Evolutionary conservation across 2,797 vertebrate species (phyloP), one percentile per base, ranked within the genome.

Genomic region (Xyrichtys novacula): DNA sequence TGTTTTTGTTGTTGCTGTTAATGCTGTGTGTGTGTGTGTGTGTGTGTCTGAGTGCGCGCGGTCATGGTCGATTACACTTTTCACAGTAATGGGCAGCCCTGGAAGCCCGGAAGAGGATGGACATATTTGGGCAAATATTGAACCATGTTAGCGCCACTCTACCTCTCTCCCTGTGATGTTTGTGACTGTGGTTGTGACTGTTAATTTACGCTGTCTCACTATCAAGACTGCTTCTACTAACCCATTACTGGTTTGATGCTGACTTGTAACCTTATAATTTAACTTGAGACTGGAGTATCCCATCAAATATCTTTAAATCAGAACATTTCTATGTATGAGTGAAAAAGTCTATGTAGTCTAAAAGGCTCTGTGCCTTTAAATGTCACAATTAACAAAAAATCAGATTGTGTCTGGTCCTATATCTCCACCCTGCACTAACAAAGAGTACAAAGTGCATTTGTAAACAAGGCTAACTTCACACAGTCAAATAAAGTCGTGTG

Each of bases 41-140:
- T 48, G 61, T 65, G 52, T 44, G 52, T 40, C 42, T 49, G 56
- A 58, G 71, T 63, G 69, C 74, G 39, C 69, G 70, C 50, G 4
- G 52, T 29, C 47, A 55, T 48, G 49, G 62, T 59, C 69, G 65
- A 85, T 80, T 83, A 82, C 76, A 78, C 74, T 78, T 83, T 48
- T 70, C 79, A 71, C 71, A 81, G 76, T 85, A 76, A 87, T 58
- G 52, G 70, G 50, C 50, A 43, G 67, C 22, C 22, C 64, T 58
- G 56, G 39, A 55, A 56, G 54, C 68, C 71, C 62, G 32, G 84
- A 85, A 85, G 60, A 29, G 25, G 72, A 72, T 44, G 1, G 52
- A 80, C 80, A 82, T 84, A 85, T 87, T 71, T 88, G 77, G 74
- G 16, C 69, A 77, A 39, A 67, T 76, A 65, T 72, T 78, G 57